Evolutionary conservation across 1,140 invertebrate species (phyloP).

Genomic region (Drosophila pandora): DNA sequence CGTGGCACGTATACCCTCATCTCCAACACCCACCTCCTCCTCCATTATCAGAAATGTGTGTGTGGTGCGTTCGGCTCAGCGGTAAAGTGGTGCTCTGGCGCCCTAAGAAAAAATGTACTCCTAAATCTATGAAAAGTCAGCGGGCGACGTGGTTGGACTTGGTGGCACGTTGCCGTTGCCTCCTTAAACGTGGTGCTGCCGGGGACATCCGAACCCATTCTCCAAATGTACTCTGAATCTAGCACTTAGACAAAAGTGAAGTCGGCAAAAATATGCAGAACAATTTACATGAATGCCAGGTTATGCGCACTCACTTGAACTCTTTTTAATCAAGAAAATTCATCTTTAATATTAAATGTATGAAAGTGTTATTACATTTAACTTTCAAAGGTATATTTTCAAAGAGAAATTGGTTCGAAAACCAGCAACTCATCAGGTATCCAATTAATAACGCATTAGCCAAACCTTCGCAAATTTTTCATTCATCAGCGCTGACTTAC

Average conservation of each 20-base stretch:
- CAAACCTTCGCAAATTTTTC: conserved; percentile 10
- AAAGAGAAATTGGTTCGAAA: not conserved
- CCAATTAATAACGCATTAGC: conserved; percentile 73
- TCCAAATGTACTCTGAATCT: conserved; percentile 26
- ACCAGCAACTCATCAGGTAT: conserved; percentile 1
- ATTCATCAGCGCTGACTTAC: conserved; percentile 22
- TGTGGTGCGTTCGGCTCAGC: conserved; percentile 24
- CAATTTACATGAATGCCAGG: conserved; percentile 17
- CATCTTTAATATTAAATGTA: not conserved
- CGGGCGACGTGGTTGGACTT: conserved; percentile 57
- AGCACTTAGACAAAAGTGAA: conserved; percentile 31
- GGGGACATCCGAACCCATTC: conserved; percentile 32
- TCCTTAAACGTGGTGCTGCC: conserved; percentile 52
- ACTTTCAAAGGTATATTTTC: too few species aligned
- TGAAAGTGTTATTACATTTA: too few species aligned
- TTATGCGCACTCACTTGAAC: conserved; percentile 2
- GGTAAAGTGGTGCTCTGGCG: conserved; percentile 29
- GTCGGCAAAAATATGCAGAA: conserved; percentile 34
- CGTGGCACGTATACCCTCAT: conserved; percentile 52
- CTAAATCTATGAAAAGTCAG: conserved; percentile 79
- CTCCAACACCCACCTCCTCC: not conserved
- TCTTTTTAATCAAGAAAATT: not conserved
- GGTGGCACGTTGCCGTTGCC: conserved; percentile 50
- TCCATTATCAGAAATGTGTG: not conserved
- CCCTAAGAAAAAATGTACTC: conserved; percentile 71